phyloP scores from a whole-genome alignment of 2,113 vertebrate species.

The Gracilinanus agilis region DNA sequence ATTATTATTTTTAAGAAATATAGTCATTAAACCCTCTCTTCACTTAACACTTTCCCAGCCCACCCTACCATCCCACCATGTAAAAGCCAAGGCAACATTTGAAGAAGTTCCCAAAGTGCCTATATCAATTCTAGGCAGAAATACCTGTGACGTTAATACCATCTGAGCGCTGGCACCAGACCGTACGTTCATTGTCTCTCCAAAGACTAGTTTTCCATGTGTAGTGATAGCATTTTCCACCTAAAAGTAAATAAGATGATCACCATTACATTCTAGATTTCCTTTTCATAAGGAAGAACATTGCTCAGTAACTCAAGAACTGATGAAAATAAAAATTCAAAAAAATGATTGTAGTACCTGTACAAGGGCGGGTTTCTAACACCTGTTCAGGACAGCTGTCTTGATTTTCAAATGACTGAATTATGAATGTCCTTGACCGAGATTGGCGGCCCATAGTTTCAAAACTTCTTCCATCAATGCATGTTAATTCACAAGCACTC shows the following conservation, averaged over 20 bases:
- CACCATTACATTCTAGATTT: slow-evolving; percentile 40
- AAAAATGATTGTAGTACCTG: slow-evolving; percentile 86
- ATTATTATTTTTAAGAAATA: not conserved
- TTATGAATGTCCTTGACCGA: slow-evolving; percentile 91
- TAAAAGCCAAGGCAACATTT: slow-evolving; percentile 38
- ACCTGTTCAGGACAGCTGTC: slow-evolving; percentile 92
- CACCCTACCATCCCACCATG: not conserved
- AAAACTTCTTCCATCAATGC: slow-evolving; percentile 94
- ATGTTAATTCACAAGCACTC: slow-evolving; percentile 96
- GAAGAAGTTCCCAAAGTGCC: slow-evolving; percentile 16
- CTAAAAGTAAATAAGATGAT: slow-evolving; percentile 82
- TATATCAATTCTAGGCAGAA: not conserved
- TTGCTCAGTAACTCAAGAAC: not conserved
- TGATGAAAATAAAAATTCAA: not conserved
- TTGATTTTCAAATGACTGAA: slow-evolving; percentile 91
- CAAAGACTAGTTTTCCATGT: slow-evolving; percentile 93
- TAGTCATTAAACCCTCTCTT: not conserved
- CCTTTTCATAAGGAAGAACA: slow-evolving; percentile 1
- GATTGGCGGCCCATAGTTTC: slow-evolving; percentile 91
- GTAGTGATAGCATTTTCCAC: slow-evolving; percentile 95
- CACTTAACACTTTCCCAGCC: not conserved
- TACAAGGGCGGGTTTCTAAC: slow-evolving; percentile 92
- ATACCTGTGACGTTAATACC: slow-evolving; percentile 97
- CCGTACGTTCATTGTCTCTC: slow-evolving; percentile 92
- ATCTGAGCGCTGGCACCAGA: slow-evolving; percentile 98